These are phyloP conservation scores for Neolamprologus toae DNA, from an alignment of 2,113 vertebrate species.

Conservation along the genomic window DNA sequence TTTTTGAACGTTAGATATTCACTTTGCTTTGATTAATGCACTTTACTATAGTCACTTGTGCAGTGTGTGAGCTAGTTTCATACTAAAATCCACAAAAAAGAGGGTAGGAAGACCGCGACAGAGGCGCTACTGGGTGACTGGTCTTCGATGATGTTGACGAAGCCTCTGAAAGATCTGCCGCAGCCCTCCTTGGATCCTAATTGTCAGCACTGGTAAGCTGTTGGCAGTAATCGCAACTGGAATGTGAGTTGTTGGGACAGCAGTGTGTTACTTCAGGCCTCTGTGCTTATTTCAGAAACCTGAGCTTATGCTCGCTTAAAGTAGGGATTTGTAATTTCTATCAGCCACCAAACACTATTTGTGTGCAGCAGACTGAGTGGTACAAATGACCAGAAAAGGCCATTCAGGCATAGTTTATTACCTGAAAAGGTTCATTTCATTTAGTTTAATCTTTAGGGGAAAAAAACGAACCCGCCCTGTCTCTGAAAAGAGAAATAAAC, in stretches of 20 bases:
- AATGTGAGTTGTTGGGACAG: neutral
- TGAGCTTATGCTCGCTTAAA: neutral
- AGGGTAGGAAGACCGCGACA: neutral
- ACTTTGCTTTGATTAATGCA: neutral
- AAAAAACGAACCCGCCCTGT: neutral
- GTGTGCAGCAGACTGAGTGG: neutral
- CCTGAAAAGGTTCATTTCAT: neutral
- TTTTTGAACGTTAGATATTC: neutral
- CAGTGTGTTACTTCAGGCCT: conserved; percentile 20
- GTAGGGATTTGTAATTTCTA: neutral
- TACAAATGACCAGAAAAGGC: neutral
- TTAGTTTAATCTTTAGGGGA: neutral
- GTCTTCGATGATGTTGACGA: conserved; percentile 37
- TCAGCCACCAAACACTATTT: neutral
- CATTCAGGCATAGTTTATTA: neutral
- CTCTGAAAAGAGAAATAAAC: conserved; percentile 24
- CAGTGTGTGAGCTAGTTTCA: neutral
- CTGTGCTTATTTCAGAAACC: conserved; percentile 19
- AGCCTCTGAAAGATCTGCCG: conserved; percentile 35
- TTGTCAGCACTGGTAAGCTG: conserved; percentile 55
- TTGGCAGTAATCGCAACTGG: conserved; percentile 16
- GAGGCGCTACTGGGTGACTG: conserved; percentile 36
- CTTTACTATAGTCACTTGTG: neutral
- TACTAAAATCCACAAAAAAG: neutral
- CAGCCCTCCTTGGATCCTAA: conserved; percentile 39